These are phyloP conservation scores for Mactromeris polynyma DNA, from an alignment of 2,888 invertebrate species.

Conservation along the genomic window DNA sequence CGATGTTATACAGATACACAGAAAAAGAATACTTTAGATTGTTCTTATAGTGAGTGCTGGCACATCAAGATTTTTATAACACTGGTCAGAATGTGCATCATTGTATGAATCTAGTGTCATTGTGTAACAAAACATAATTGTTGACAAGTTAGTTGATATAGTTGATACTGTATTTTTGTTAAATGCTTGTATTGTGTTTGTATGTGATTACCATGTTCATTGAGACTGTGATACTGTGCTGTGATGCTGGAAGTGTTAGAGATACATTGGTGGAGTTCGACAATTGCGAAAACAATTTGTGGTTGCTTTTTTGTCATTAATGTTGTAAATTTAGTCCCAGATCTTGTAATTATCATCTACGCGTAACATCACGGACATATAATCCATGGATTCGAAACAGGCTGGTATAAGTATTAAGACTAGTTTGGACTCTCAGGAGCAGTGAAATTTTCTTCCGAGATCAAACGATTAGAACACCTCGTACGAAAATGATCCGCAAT, in stretches of 20 bases:
- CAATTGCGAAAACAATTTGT: not conserved
- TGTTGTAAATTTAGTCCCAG: too few species aligned
- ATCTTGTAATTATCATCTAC: too few species aligned
- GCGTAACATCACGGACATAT: too few species aligned
- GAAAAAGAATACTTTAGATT: too few species aligned
- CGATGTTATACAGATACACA: too few species aligned
- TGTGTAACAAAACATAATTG: not conserved
- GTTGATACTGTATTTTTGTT: not conserved
- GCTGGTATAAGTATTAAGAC: too few species aligned
- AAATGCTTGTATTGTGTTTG: not conserved
- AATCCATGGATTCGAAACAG: too few species aligned
- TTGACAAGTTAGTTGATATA: not conserved
- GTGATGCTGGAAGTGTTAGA: not conserved
- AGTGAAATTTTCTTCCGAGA: too few species aligned
- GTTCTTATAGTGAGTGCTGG: not conserved
- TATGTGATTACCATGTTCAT: not conserved
- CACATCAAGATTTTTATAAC: not conserved
- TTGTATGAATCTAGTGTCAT: not conserved
- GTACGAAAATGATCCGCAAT: too few species aligned
- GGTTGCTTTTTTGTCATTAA: not conserved
- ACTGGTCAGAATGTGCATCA: not conserved
- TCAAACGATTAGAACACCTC: too few species aligned
- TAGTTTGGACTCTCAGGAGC: too few species aligned
- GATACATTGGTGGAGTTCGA: not conserved
- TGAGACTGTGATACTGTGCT: not conserved